These are phyloP conservation scores for Dryobates pubescens DNA, from an alignment of 2,797 vertebrate species.

Conservation along the genomic window DNA sequence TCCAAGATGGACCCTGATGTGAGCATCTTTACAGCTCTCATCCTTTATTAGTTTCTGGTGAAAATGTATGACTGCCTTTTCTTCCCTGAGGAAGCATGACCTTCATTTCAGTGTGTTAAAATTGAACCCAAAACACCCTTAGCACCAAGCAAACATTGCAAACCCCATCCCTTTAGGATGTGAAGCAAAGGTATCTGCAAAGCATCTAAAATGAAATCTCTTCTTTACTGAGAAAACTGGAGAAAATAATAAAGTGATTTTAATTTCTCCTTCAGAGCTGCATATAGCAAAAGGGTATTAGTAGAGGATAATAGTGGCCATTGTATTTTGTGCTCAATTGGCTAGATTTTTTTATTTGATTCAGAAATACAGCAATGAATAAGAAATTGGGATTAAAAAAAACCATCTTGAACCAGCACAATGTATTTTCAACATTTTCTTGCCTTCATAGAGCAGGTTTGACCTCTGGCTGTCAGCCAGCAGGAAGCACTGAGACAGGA, in stretches of 20 bases:
- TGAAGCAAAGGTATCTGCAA: background rate
- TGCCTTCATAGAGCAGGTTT: background rate
- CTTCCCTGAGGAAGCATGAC: background rate
- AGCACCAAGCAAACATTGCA: background rate
- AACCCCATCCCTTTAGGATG: background rate
- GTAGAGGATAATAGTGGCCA: background rate
- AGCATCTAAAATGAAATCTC: background rate
- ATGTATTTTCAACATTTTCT: background rate
- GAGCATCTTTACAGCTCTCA: background rate
- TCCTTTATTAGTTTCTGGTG: background rate
- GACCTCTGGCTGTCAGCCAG: background rate
- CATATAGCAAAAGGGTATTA: background rate
- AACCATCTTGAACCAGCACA: background rate
- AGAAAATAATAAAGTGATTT: background rate
- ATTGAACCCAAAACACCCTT: background rate
- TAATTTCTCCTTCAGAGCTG: background rate
- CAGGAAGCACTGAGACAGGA: background rate
- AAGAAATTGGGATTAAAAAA: background rate
- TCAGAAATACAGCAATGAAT: background rate
- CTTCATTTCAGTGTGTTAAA: background rate
- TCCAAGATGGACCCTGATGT: background rate
- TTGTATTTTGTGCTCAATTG: background rate
- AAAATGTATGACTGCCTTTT: background rate
- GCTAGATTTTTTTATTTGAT: background rate
- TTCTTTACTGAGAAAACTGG: background rate